Percentiles rank a stretch among this genome's conserved stretches.
These are phyloP conservation scores for Orthonevra nobilis DNA, from an alignment of 2,888 invertebrate species.

Conservation along the genomic window DNA sequence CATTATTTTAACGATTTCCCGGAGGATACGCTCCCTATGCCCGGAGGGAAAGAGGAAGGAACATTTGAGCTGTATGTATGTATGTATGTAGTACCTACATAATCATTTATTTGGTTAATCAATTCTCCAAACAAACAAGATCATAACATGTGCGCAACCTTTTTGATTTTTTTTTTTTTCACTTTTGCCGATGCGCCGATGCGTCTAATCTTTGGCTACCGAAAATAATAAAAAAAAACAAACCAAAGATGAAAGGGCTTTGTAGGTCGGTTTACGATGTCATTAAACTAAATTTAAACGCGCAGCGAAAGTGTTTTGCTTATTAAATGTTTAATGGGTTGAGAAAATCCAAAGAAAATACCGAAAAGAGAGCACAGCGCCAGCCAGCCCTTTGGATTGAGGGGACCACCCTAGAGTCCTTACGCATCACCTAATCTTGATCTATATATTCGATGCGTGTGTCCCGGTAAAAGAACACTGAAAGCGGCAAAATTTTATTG, in stretches of 20 bases:
- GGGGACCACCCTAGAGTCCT: slow-evolving; percentile 66
- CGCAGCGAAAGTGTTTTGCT: slow-evolving; percentile 69
- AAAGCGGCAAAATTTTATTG: slow-evolving; percentile 58
- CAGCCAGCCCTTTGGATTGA: slow-evolving; percentile 41
- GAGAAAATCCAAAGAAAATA: slow-evolving; percentile 65
- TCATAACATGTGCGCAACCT: slow-evolving; percentile 49
- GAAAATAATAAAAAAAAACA: slow-evolving; percentile 38
- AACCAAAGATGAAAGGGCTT: slow-evolving; percentile 62
- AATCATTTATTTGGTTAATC: slow-evolving; percentile 66
- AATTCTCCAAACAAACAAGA: slow-evolving; percentile 59
- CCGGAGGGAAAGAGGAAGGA: no score
- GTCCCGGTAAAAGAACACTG: slow-evolving; percentile 59
- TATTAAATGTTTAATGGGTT: slow-evolving; percentile 69
- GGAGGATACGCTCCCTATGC: slow-evolving; percentile 2
- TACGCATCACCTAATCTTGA: slow-evolving; percentile 52
- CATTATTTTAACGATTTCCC: slow-evolving; percentile 56
- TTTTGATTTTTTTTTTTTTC: slow-evolving; percentile 18
- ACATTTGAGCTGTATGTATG: no score
- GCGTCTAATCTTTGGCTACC: slow-evolving; percentile 53
- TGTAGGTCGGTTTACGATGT: slow-evolving; percentile 62
- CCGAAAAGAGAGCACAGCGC: slow-evolving; percentile 42
- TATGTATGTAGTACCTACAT: no score
- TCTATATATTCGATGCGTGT: slow-evolving; percentile 62
- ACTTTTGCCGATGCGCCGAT: slow-evolving; percentile 40
- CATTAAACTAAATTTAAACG: slow-evolving; percentile 68